Conservation (phyloP, 2,888 invertebrate species). For the Melanargia galathea region DNA sequence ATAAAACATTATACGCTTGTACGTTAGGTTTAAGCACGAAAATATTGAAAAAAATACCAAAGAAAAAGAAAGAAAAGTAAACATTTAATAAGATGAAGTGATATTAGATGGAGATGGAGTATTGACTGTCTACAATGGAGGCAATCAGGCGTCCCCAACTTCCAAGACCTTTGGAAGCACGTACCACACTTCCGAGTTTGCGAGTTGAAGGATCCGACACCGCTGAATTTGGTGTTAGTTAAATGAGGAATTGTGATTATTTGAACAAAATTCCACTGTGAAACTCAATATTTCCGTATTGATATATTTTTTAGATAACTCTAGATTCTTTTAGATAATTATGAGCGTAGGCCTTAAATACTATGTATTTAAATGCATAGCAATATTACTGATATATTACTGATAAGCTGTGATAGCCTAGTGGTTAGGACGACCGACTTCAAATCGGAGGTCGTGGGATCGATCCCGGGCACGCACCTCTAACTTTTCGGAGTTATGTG, state of each 20-base stretch:
- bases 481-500: too few species aligned
- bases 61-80: conserved; percentile 18
- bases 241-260: conserved; percentile 31
- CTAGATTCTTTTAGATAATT: too few species aligned
- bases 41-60: neutral
- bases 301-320: too few species aligned
- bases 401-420: too few species aligned
- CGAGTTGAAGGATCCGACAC: conserved; percentile 42
- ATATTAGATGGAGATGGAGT: conserved; percentile 64
- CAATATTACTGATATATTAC: too few species aligned
- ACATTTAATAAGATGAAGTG: conserved; percentile 34
- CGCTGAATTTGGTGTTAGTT: conserved; percentile 39
- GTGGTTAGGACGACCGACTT: too few species aligned
- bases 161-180: conserved; percentile 67
- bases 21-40: neutral
- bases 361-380: too few species aligned
- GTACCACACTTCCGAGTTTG: conserved; percentile 54
- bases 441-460: too few species aligned
- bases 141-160: conserved; percentile 73
- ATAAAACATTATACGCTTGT: neutral
- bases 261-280: neutral
- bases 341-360: too few species aligned
- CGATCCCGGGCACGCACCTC: too few species aligned
- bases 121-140: conserved; percentile 73
- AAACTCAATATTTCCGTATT: neutral